Evolutionary conservation across 1,140 invertebrate species (phyloP), one percentile per base, ranked within the genome.

Genomic region (Lasaia peninsularis): DNA sequence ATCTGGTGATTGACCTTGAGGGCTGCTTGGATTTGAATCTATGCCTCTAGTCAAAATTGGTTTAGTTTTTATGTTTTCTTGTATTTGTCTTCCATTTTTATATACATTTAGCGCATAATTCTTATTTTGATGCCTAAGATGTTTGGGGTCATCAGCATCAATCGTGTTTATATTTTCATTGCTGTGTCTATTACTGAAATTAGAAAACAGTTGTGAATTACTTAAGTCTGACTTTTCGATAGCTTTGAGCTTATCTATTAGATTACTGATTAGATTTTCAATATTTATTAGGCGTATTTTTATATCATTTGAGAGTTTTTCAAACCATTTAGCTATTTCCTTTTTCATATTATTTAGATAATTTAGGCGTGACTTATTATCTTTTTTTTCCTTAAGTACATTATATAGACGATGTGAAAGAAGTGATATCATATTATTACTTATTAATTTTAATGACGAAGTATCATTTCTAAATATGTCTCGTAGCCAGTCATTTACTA

Each of bases 401-500:
- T 48, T 52, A 24, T 60, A 53, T 48, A 66, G 52, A 18, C 16
- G 44, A 37, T 49, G 58, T 8, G 64, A 53, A 40, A 66, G 52
- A 16, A 56, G 20, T 37, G 54, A 57, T 53, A 62, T 44, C 12
- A 44, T 35, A 31, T 56, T 57, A 52, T 31, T 59, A 49, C 53
- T 40, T 54, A 52, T 48, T 7, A 20, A 40, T 10, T n/a, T 33
- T 28, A 33, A n/a, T 10, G 28, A 28, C 12, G 32, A 34, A 11
- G 12, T 51, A 10, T 61, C 50, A 18, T 62, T 24, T 37, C 67
- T 44, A 58, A 60, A 56, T 37, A 71, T 37, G 10, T 64, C 59
- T 56, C 66, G 56, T 10, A 71, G 34, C 59, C 62, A 71, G 31
- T 66, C 34, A 51, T 61, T 44, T 10, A 75, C 58, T 35, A 61